Conservation (phyloP, 2,888 invertebrate species). For the Nebria brevicollis region DNA sequence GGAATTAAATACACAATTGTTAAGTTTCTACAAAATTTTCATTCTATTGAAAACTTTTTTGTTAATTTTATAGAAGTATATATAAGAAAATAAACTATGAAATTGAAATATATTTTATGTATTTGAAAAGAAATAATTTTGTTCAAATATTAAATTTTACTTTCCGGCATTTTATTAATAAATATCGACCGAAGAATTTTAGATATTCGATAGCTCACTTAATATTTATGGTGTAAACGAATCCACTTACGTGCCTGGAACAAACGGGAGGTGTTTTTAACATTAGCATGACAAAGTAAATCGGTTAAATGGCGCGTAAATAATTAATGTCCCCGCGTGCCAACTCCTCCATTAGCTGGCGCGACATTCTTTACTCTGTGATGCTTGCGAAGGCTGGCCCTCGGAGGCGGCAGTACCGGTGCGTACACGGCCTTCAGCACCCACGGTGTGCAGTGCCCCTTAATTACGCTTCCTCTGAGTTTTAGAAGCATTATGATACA, state of each 20-base stretch:
- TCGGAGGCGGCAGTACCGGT: not conserved
- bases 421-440: not conserved
- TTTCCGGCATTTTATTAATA: too few relatives aligned
- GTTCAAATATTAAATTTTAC: too few relatives aligned
- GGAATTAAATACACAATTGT: slow-evolving; percentile 16
- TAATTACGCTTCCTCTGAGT: not conserved
- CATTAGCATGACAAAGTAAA: slow-evolving; percentile 49
- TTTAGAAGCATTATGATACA: not conserved
- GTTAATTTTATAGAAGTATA: slow-evolving; percentile 1
- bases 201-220: not conserved
- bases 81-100: too few relatives aligned
- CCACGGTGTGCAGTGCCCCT: not conserved
- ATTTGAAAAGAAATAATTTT: too few relatives aligned
- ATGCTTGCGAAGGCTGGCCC: not conserved
- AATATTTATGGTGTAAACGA: slow-evolving; percentile 18
- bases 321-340: slow-evolving; percentile 48
- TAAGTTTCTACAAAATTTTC: not conserved
- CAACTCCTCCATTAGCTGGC: slow-evolving; percentile 30
- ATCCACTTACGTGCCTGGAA: slow-evolving; percentile 14
- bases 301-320: slow-evolving; percentile 48
- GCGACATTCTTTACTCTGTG: not conserved
- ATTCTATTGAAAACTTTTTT: slow-evolving; percentile 15
- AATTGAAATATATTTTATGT: too few relatives aligned
- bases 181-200: not conserved
- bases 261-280: slow-evolving; percentile 44